Evolutionary conservation across 2,888 invertebrate genomes (phyloP), one percentile per base, ranked within the genome.

Genomic region (Achlya flavicornis): DNA sequence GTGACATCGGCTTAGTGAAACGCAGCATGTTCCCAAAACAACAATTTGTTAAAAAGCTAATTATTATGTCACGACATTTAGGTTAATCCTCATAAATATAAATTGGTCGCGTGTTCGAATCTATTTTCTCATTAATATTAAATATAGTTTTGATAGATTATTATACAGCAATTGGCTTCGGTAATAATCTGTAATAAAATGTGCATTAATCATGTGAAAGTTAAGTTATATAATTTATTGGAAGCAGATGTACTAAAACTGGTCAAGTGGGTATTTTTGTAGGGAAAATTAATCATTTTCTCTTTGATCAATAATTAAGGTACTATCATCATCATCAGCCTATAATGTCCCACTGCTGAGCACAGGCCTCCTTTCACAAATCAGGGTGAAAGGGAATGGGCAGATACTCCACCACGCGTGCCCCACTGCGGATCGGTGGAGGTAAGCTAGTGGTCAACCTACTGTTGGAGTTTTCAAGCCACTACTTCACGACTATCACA

Each of bases 41-140:
- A 10, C 53, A 19, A 46, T 46, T 46, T 46, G n/a, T 46, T 46
- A 46, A 46, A 46, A 53, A 53, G 2, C 19, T 53, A 53, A 53
- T 53, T 53, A 53, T 53, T 16, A 10, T 19, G 19, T 53, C 53
- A 53, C 53, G 19, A 53, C 10, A 53, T 46, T 53, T 33, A 53
- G 14, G 63, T 58, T 60, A 66, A 63, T 65, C 62, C 63, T 65
- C 66, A 63, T 63, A 65, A 65, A 65, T 61, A 65, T 53, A 64
- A 66, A 69, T 65, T 64, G 64, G 64, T 65, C 46, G 64, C 68
- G 65, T 65, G 68, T 66, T 61, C 32, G 61, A 10, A 19, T 19
- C 53, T 10, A 53, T 53, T 53, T 53, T 53, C n/a, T 53, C 53
- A 19, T 53, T 53, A 53, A 53, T 53, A 53, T 53, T n/a, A 3